phyloP scores from a whole-genome alignment of 2,888 invertebrate species.

The Chaitophorus viminalis region DNA sequence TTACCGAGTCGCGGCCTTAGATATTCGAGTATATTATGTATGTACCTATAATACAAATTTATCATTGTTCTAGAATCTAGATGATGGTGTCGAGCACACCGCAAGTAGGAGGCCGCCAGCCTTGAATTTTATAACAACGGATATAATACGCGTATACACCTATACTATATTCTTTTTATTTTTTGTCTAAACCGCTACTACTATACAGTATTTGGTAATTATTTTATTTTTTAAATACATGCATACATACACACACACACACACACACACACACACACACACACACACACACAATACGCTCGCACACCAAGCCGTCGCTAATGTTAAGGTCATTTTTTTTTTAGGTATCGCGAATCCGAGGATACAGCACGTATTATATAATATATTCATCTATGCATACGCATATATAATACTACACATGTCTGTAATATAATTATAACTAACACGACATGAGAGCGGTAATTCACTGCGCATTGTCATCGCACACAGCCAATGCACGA shows the following conservation, averaged over 20 bases:
- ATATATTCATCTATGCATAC: neutral
- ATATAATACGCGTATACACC: too few relatives aligned
- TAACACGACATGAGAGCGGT: neutral
- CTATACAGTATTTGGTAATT: conserved; percentile 27
- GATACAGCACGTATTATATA: neutral
- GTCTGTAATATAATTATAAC: neutral
- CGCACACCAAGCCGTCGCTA: too few relatives aligned
- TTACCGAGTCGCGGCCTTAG: neutral
- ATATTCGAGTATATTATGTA: neutral
- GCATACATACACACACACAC: neutral
- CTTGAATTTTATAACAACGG: conserved; percentile 35
- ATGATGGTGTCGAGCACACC: conserved; percentile 14
- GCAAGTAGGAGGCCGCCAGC: neutral
- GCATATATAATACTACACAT: too few relatives aligned
- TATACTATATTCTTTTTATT: neutral
- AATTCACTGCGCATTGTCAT: conserved; percentile 3
- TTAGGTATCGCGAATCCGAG: neutral
- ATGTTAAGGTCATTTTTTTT: conserved; percentile 27
- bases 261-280: neutral
- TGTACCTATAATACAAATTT: too few relatives aligned
- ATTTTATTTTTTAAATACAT: neutral
- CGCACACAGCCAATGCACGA: neutral
- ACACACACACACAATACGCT: too few relatives aligned
- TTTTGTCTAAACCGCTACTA: conserved; percentile 3
- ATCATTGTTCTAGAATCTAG: conserved; percentile 31